Percentiles rank a stretch among this genome's conserved stretches.
These are phyloP conservation scores for Poliocrania exsul DNA, from an alignment of 2,797 vertebrate species.

Conservation along the genomic window DNA sequence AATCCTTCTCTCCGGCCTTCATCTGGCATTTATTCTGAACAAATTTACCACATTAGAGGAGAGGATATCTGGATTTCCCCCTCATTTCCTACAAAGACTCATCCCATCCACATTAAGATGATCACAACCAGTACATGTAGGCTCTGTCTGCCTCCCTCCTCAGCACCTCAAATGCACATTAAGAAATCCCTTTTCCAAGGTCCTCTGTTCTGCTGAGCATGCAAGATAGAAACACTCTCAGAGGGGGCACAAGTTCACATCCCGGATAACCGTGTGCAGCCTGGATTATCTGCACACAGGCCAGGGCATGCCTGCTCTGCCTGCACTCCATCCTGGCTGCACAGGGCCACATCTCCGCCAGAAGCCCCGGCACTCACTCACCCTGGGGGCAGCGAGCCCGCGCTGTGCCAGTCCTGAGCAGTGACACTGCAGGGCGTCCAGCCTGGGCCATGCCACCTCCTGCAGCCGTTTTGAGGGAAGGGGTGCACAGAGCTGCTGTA, in stretches of 20 bases:
- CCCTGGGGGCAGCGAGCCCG: fast-evolving
- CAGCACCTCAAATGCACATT: fast-evolving
- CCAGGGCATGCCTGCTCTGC: not conserved
- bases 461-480: not conserved
- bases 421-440: fast-evolving
- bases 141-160: not conserved
- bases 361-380: not conserved
- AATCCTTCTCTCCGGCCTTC: not conserved
- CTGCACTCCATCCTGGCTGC: not conserved
- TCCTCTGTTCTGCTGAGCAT: not conserved
- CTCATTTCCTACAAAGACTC: not conserved
- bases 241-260: not conserved
- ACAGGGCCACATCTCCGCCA: not conserved
- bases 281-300: not conserved
- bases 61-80: not conserved
- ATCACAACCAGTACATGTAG: fast-evolving
- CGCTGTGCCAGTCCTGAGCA: not conserved
- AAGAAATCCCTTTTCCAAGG: not conserved
- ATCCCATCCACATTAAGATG: not conserved
- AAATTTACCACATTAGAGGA: not conserved
- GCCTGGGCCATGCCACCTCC: fast-evolving
- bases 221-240: not conserved
- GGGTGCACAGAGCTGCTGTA: not conserved
- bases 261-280: not conserved
- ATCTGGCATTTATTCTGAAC: not conserved